phyloP scores from a whole-genome alignment of 2,113 vertebrate species.

The Paramormyrops kingsleyae region DNA sequence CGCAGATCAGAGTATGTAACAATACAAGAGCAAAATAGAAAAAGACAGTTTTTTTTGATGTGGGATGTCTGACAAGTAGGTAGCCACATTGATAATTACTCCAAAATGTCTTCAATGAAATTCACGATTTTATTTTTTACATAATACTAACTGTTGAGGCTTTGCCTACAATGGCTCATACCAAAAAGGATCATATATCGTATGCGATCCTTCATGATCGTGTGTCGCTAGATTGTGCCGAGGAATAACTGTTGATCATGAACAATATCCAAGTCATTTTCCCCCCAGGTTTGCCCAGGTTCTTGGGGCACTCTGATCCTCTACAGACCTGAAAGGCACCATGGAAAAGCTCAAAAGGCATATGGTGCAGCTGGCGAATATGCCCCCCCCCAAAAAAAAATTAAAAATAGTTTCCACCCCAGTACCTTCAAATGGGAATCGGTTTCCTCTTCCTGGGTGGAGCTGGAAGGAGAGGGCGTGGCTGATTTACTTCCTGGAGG shows the following conservation, averaged over 20 bases:
- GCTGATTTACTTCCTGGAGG: conserved; percentile 96
- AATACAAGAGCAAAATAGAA: not conserved
- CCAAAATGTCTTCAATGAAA: not conserved
- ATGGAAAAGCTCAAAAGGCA: not conserved
- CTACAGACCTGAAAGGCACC: not conserved
- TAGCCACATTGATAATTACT: not conserved
- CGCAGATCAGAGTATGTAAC: not conserved
- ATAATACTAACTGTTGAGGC: not conserved
- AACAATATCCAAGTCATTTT: not conserved
- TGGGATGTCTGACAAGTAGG: not conserved
- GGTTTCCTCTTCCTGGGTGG: conserved; percentile 95
- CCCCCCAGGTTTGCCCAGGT: not conserved
- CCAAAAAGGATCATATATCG: not conserved
- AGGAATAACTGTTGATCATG: not conserved
- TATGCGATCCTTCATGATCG: not conserved
- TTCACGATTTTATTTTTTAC: not conserved
- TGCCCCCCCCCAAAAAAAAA: not conserved
- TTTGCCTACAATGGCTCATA: not conserved
- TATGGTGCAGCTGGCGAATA: not conserved
- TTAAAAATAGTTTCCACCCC: conserved; percentile 36
- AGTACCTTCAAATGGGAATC: conserved; percentile 91
- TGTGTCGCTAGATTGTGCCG: not conserved
- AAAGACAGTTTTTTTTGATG: not conserved
- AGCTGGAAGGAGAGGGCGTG: conserved; percentile 95
- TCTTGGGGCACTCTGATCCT: not conserved